Evolutionary conservation across 2,888 invertebrate species (phyloP).

Genomic region (Argyresthia goedartella): DNA sequence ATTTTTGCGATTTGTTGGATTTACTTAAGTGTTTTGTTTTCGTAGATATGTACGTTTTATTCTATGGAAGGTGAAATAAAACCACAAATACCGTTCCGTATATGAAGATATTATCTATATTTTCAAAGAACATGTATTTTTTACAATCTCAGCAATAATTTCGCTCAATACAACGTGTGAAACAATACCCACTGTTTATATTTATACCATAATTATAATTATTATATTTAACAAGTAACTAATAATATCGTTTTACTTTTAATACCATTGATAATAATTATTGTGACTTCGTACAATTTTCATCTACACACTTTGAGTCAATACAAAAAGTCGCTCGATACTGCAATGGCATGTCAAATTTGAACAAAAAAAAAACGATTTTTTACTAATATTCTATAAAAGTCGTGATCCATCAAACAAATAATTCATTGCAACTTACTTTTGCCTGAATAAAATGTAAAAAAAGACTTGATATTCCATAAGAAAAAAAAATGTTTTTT

Average conservation of each 20-base stretch:
- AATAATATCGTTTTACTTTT: slow-evolving; percentile 41
- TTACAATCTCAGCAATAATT: slow-evolving; percentile 56
- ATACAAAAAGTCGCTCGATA: slow-evolving; percentile 44
- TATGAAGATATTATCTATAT: slow-evolving; percentile 65
- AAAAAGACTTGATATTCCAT: not conserved
- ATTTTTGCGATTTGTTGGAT: no score
- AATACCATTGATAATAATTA: slow-evolving; percentile 44
- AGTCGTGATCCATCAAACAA: not conserved
- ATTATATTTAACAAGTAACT: slow-evolving; percentile 61
- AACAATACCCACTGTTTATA: slow-evolving; percentile 56
- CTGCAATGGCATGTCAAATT: slow-evolving; percentile 36
- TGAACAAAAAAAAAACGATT: slow-evolving; percentile 9
- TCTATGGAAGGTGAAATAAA: slow-evolving; percentile 12
- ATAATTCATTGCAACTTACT: not conserved
- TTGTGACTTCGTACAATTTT: slow-evolving; percentile 47
- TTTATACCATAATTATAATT: slow-evolving; percentile 34
- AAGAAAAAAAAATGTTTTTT: slow-evolving; percentile 1
- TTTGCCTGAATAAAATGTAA: no score
- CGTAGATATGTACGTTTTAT: not conserved
- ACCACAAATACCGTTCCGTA: slow-evolving; percentile 28
- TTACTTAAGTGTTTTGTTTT: no score
- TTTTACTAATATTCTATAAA: not conserved
- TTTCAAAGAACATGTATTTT: slow-evolving; percentile 66
- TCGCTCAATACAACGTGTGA: slow-evolving; percentile 63
- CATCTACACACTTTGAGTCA: slow-evolving; percentile 50